Evolutionary conservation across 1,140 invertebrate genomes (phyloP), one percentile per base, ranked within the genome.

Genomic region (Papilio aristodemus): DNA sequence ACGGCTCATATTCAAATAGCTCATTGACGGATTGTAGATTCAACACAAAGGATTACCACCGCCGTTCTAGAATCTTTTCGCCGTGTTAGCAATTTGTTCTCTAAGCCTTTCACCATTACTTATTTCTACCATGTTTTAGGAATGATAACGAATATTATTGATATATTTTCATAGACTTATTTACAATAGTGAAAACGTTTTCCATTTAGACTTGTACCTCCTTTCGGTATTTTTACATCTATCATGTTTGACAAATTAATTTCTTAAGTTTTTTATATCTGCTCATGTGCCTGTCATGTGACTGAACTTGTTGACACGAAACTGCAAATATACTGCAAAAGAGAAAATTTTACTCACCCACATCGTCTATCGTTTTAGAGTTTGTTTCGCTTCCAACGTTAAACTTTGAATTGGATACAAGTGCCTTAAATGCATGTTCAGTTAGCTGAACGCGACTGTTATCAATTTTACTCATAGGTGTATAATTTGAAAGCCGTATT

Each of bases 321-420:
- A 38, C 59, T 19, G 14, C 2, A 62, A 62, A 38, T 62, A 59
- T 17, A 17, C 27, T 17, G 14, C 38, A 62, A 14, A 36, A 38
- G 27, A 39, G 59, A 39, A 62, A 62, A 38, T 38, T 62, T 32
- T 60, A 36, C 36, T 62, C 36, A 8, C 32, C 32, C 36, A 38
- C 59, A 36, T 36, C n/a, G 58, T 38, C 36, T 62, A 62, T 38
- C 14, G 59, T 62, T 62, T 62, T 19, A 62, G 59, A 13, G 27
- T 38, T 38, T 2, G 32, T 36, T 62, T 62, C 38, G 32, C 13
- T n/a, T n/a, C n/a, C n/a, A n/a, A n/a, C n/a, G n/a, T n/a, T 62
- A 62, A 62, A 62, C 27, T 62, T 62, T 37, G 32, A 62, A 62
- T 62, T 32, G 59, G 27, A 39, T 62, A 62, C 38, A 62, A 62